These are phyloP conservation scores for Tyrannus savana DNA, from an alignment of 2,113 vertebrate species.

Conservation along the genomic window DNA sequence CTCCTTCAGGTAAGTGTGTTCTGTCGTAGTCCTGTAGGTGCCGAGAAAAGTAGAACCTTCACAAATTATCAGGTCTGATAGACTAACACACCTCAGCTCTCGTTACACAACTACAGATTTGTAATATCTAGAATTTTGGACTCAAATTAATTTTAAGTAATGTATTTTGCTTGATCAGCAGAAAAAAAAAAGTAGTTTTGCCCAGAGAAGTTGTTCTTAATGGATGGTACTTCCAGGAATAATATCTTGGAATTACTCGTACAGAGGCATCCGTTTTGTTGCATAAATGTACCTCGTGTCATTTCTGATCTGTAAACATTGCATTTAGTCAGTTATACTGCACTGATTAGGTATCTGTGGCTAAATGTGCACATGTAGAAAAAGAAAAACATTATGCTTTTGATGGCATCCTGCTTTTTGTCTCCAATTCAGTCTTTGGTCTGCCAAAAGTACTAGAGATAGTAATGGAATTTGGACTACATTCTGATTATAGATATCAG, in stretches of 20 bases:
- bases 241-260: not conserved
- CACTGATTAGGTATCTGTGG: not conserved
- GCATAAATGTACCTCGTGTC: not conserved
- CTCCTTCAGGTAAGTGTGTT: not conserved
- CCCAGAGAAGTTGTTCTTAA: not conserved
- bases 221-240: not conserved
- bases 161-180: not conserved
- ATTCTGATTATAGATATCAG: not conserved
- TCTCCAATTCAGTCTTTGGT: not conserved
- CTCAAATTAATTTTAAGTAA: not conserved
- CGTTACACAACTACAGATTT: not conserved
- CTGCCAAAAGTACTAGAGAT: constrained; percentile 39
- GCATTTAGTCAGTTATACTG: not conserved
- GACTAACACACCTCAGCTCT: not conserved
- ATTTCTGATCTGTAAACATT: not conserved
- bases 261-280: not conserved
- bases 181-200: not conserved
- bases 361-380: not conserved
- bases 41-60: not conserved
- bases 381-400: not conserved
- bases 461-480: constrained; percentile 17
- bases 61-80: not conserved
- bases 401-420: not conserved
- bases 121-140: not conserved
- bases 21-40: not conserved